These are phyloP conservation scores for Mobula birostris DNA, from an alignment of 2,113 vertebrate genomes.

Conservation along the genomic window DNA sequence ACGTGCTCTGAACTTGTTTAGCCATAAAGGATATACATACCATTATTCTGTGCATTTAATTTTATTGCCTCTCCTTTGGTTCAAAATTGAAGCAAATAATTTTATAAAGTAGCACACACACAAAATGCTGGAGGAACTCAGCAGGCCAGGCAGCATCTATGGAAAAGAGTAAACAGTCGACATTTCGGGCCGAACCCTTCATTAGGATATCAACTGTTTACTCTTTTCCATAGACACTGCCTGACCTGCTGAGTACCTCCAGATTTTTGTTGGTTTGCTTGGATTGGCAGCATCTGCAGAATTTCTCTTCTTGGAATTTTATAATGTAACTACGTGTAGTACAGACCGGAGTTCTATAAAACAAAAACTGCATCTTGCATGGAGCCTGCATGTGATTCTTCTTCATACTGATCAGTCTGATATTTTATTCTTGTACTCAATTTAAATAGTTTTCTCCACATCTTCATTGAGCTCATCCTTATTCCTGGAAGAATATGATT, in stretches of 20 bases:
- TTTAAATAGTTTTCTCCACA: background rate
- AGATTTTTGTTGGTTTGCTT: too few species aligned
- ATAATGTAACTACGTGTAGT: background rate
- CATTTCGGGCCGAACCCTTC: too few species aligned
- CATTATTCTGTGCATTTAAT: background rate
- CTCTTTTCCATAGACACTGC: too few species aligned
- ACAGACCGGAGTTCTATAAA: background rate
- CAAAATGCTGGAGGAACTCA: too few species aligned
- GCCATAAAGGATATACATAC: background rate
- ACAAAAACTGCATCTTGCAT: background rate
- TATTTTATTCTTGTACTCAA: background rate
- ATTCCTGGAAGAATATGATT: background rate
- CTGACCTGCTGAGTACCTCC: too few species aligned
- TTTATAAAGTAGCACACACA: background rate
- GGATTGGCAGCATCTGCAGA: too few species aligned
- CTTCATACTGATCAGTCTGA: background rate
- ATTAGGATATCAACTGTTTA: too few species aligned
- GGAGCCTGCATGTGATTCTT: background rate
- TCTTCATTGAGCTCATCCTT: background rate
- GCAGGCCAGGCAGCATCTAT: too few species aligned
- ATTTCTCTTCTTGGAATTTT: too few species aligned
- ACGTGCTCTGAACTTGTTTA: background rate
- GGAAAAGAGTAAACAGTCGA: too few species aligned
- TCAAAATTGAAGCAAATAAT: background rate
- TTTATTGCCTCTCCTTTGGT: background rate